A percentile compares a stretch with the other conserved stretches of the same genome.
phyloP scores from a whole-genome alignment of 2,888 invertebrate species.

The Rhamphomyia laevipes region DNA sequence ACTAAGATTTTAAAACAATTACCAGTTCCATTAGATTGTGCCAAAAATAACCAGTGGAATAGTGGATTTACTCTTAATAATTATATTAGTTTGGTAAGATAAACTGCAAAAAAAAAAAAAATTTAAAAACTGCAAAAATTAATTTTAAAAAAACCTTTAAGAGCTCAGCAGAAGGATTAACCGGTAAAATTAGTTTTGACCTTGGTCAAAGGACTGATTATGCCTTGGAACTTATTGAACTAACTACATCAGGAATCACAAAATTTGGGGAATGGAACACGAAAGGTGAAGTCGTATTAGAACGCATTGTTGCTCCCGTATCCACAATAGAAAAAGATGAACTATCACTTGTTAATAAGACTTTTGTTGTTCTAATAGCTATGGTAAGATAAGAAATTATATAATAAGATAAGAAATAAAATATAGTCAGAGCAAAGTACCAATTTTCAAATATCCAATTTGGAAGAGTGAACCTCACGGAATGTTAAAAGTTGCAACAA shows the following conservation, averaged over 20 bases:
- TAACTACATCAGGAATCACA: slow-evolving; percentile 49
- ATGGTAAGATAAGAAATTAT: slow-evolving; percentile 42
- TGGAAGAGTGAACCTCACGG: slow-evolving; percentile 53
- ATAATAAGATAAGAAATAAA: too few species aligned
- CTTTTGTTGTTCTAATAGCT: slow-evolving; percentile 60
- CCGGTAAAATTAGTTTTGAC: slow-evolving; percentile 68
- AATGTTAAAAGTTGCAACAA: slow-evolving; percentile 63
- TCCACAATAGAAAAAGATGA: slow-evolving; percentile 39
- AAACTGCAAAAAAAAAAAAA: not conserved
- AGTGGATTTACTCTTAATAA: slow-evolving; percentile 75
- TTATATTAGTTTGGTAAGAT: slow-evolving; percentile 46
- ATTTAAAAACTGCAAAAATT: too few species aligned
- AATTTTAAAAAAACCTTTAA: slow-evolving; percentile 25
- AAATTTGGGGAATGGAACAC: slow-evolving; percentile 59
- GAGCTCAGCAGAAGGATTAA: slow-evolving; percentile 53
- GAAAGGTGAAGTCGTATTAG: slow-evolving; percentile 31
- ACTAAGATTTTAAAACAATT: slow-evolving; percentile 48
- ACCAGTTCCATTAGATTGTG: slow-evolving; percentile 47
- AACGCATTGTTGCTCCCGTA: slow-evolving; percentile 40
- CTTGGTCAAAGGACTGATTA: slow-evolving; percentile 64
- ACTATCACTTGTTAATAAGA: slow-evolving; percentile 56
- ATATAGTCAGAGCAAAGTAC: too few species aligned
- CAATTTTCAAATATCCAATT: too few species aligned
- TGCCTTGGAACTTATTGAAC: slow-evolving; percentile 53
- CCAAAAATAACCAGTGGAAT: slow-evolving; percentile 53